phyloP scores from a whole-genome alignment of 2,888 invertebrate species.

The Cheilosia vernalis region DNA sequence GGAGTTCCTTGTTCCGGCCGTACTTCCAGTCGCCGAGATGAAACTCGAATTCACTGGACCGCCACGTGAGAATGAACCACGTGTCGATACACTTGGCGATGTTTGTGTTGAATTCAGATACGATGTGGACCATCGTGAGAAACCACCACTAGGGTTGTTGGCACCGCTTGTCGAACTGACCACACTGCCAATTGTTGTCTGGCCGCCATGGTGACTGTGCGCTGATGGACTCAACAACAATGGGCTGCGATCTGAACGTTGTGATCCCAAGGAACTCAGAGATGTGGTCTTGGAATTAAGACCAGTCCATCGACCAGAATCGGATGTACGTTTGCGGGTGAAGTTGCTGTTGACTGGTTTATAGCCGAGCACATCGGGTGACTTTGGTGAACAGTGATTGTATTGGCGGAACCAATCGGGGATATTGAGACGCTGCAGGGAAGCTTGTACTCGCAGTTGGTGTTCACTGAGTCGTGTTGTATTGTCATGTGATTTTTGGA shows the following conservation, averaged over 20 bases:
- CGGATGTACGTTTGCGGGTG: conserved; percentile 90
- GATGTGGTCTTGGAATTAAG: conserved; percentile 94
- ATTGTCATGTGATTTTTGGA: conserved; percentile 88
- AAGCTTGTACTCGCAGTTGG: conserved; percentile 96
- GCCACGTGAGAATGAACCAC: conserved; percentile 88
- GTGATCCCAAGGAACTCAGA: conserved; percentile 88
- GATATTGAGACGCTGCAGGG: conserved; percentile 95
- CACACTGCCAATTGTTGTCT: conserved; percentile 76
- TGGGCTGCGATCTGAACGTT: conserved; percentile 83
- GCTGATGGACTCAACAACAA: conserved; percentile 83
- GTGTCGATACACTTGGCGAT: conserved; percentile 89
- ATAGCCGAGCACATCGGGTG: conserved; percentile 76
- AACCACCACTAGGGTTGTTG: conserved; percentile 78
- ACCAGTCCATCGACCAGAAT: conserved; percentile 86
- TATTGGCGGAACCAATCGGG: conserved; percentile 94
- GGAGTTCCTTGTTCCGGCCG: conserved; percentile 86
- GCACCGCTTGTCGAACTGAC: conserved; percentile 51
- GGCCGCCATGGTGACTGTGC: conserved; percentile 83
- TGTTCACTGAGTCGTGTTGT: conserved; percentile 94
- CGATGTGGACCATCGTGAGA: conserved; percentile 88
- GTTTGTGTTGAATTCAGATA: conserved; percentile 90
- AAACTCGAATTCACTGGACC: conserved; percentile 83
- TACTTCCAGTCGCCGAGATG: conserved; percentile 87
- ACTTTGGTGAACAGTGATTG: conserved; percentile 79
- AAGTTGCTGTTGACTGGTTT: conserved; percentile 89